phyloP scores from a whole-genome alignment of 2,888 invertebrate species.

The Metallyticus violacea region DNA sequence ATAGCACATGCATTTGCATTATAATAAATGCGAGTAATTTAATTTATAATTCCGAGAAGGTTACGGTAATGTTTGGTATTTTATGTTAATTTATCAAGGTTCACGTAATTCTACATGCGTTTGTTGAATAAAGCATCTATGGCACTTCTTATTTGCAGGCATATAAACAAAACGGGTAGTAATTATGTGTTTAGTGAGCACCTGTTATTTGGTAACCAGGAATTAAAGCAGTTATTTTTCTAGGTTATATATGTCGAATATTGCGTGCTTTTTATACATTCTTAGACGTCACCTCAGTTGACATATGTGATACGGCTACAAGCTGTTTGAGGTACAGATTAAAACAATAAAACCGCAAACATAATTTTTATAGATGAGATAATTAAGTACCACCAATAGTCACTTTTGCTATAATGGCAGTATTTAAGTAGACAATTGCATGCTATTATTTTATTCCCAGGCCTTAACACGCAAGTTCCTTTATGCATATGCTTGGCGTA shows the following conservation, averaged over 20 bases:
- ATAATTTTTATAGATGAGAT: neutral
- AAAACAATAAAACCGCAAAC: neutral
- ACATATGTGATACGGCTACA: neutral
- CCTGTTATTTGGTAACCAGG: neutral
- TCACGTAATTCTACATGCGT: too few relatives aligned
- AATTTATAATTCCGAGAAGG: too few relatives aligned
- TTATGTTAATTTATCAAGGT: too few relatives aligned
- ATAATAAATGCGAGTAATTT: too few relatives aligned
- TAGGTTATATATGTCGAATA: neutral
- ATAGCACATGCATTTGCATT: too few relatives aligned
- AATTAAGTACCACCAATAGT: neutral
- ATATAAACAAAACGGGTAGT: too few relatives aligned
- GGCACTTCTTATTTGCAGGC: too few relatives aligned
- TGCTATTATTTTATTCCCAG: neutral
- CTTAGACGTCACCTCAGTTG: neutral
- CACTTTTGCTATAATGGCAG: neutral
- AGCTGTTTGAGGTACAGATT: neutral
- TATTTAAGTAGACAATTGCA: neutral
- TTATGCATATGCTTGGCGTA: neutral
- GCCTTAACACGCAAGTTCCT: neutral
- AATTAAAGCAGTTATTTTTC: neutral
- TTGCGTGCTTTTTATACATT: too few relatives aligned
- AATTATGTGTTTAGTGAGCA: neutral
- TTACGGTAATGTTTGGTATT: too few relatives aligned
- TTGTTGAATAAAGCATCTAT: too few relatives aligned